Conservation (phyloP, 2,888 invertebrate species). For the Volucella inflata region DNA sequence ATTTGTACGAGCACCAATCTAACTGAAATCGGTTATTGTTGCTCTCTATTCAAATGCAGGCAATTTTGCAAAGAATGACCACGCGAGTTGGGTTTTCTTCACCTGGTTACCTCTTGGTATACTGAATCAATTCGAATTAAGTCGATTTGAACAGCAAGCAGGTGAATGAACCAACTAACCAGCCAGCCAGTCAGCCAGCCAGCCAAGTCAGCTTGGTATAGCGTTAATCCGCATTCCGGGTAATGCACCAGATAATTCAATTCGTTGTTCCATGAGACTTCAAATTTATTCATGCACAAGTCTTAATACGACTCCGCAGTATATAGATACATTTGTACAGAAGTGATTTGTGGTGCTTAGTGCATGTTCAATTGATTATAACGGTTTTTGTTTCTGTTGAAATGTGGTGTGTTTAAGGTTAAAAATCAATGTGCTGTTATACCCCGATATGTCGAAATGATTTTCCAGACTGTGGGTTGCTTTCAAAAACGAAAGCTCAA, state of each 20-base stretch:
- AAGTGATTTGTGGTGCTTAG: conserved; percentile 35
- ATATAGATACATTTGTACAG: neutral
- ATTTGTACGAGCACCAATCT: conserved; percentile 22
- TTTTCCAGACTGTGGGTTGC: neutral
- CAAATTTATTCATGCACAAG: conserved; percentile 51
- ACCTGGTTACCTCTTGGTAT: conserved; percentile 56
- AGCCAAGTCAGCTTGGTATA: conserved; percentile 18
- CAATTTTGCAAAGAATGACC: conserved; percentile 9
- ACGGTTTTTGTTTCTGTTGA: conserved; percentile 38
- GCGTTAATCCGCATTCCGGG: conserved; percentile 65
- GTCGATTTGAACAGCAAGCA: conserved; percentile 31
- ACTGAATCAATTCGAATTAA: conserved; percentile 48
- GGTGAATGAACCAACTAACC: conserved; percentile 62
- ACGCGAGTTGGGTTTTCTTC: conserved; percentile 51
- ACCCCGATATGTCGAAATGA: neutral
- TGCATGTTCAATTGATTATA: conserved; percentile 60
- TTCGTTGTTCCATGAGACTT: conserved; percentile 56
- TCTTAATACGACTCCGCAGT: conserved; percentile 15
- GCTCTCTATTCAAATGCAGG: conserved; percentile 52
- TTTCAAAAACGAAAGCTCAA: no score
- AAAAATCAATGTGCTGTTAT: conserved; percentile 10
- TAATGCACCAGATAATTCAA: conserved; percentile 69
- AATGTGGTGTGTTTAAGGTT: conserved; percentile 2
- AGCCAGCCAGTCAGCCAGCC: no score
- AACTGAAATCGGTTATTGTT: conserved; percentile 31